Conservation (phyloP, 2,888 invertebrate genomes). For the Eurytoma californica region DNA sequence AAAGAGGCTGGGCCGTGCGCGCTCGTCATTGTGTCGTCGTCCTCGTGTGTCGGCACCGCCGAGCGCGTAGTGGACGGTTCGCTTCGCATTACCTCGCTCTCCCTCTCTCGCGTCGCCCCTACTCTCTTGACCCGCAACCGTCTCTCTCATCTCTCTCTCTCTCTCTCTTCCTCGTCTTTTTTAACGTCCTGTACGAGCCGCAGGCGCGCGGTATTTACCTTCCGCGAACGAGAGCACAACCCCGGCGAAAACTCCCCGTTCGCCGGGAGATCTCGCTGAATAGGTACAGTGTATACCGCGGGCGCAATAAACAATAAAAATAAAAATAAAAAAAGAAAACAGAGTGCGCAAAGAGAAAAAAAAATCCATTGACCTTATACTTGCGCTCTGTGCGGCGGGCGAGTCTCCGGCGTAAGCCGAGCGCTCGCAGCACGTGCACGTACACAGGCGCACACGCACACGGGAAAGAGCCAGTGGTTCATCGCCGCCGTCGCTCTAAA, state of each 20-base stretch:
- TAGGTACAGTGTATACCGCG: no score
- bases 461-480: constrained; percentile 60
- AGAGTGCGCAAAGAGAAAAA: background rate
- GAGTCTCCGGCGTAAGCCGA: background rate
- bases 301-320: background rate
- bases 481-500: constrained; percentile 50
- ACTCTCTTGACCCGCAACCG: background rate
- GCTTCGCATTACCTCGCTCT: constrained; percentile 1
- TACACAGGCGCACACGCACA: background rate
- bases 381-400: constrained; percentile 18
- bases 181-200: background rate
- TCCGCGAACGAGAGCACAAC: background rate
- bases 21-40: constrained; percentile 39
- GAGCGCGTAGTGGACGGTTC: constrained; percentile 23
- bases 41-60: constrained; percentile 16
- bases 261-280: background rate
- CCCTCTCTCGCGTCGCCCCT: background rate
- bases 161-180: background rate
- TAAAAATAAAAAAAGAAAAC: background rate
- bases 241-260: background rate
- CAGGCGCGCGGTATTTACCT: background rate
- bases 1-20: background rate
- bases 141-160: background rate
- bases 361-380: constrained; percentile 17
- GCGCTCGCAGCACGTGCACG: constrained; percentile 32